Evolutionary conservation across 2,113 vertebrate species (phyloP).

Genomic region (Beaufortia kweichowensis): DNA sequence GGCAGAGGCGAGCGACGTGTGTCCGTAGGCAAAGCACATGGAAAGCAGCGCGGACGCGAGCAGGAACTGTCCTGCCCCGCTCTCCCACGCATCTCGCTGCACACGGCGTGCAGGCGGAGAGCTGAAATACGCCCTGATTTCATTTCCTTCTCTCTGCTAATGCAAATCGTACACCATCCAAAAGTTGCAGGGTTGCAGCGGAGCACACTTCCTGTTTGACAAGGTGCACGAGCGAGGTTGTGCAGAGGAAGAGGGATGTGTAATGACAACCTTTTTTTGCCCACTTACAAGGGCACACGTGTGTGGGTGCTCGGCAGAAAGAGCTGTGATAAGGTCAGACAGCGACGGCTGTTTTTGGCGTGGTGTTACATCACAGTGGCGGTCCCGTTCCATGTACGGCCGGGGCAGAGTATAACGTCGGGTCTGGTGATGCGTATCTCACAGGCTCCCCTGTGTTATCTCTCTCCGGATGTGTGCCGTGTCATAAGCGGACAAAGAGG

Average conservation of each 20-base stretch:
- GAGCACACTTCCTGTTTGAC: conserved; percentile 53
- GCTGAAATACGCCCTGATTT: conserved; percentile 39
- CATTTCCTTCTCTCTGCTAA: conserved; percentile 58
- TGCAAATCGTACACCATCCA: conserved; percentile 55
- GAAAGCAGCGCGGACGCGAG: conserved; percentile 50
- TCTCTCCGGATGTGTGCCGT: conserved; percentile 5
- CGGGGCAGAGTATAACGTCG: not conserved
- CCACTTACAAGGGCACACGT: not conserved
- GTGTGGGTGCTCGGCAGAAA: conserved; percentile 3
- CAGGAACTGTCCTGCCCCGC: conserved; percentile 28
- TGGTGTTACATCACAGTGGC: conserved; percentile 23
- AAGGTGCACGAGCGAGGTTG: conserved; percentile 30
- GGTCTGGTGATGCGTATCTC: not conserved
- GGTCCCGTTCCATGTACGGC: not conserved
- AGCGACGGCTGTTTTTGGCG: conserved; percentile 8
- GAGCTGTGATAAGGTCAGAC: conserved; percentile 25
- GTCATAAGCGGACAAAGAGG: conserved; percentile 16
- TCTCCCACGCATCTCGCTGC: conserved; percentile 10
- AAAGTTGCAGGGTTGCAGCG: conserved; percentile 33
- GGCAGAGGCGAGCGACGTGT: conserved; percentile 41
- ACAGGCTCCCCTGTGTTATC: not conserved
- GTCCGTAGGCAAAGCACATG: conserved; percentile 62
- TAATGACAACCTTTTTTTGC: not conserved
- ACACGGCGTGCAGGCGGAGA: not conserved
- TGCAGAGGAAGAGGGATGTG: conserved; percentile 11